Percentiles rank a stretch among this genome's conserved stretches.
These are phyloP conservation scores for Clusia tigrina DNA, from an alignment of 2,888 invertebrate species.

Conservation along the genomic window DNA sequence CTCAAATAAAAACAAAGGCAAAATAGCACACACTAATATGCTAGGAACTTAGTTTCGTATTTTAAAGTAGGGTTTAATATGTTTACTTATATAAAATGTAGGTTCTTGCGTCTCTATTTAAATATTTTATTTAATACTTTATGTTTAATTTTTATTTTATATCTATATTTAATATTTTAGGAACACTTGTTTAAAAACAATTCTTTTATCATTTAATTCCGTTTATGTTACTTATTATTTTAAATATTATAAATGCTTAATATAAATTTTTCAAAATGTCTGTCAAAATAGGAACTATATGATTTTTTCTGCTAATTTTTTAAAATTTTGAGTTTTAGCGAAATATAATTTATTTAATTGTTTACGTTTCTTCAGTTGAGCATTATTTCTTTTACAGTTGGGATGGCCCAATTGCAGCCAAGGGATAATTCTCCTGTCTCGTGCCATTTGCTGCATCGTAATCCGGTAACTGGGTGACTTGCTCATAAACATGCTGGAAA, in stretches of 20 bases:
- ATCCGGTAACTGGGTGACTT: too few relatives aligned
- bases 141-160: constrained; percentile 11
- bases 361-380: constrained; percentile 10
- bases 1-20: constrained; percentile 48
- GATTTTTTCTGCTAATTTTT: constrained; percentile 44
- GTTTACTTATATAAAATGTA: constrained; percentile 38
- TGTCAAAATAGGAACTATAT: constrained; percentile 56
- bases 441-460: too few relatives aligned
- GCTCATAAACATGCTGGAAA: too few relatives aligned
- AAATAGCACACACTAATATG: constrained; percentile 49
- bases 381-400: background rate
- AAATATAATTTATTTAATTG: constrained; percentile 12
- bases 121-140: constrained; percentile 2
- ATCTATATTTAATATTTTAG: constrained; percentile 46
- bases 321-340: constrained; percentile 12
- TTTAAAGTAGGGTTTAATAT: constrained; percentile 19
- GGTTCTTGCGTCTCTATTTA: constrained; percentile 18
- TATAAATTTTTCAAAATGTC: constrained; percentile 35
- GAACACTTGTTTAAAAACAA: constrained; percentile 47
- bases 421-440: too few relatives aligned
- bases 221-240: constrained; percentile 12
- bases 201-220: constrained; percentile 33
- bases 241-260: background rate
- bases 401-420: background rate
- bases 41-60: constrained; percentile 51